These are phyloP conservation scores for Agelastica alni DNA, from an alignment of 2,888 invertebrate species.

Conservation along the genomic window DNA sequence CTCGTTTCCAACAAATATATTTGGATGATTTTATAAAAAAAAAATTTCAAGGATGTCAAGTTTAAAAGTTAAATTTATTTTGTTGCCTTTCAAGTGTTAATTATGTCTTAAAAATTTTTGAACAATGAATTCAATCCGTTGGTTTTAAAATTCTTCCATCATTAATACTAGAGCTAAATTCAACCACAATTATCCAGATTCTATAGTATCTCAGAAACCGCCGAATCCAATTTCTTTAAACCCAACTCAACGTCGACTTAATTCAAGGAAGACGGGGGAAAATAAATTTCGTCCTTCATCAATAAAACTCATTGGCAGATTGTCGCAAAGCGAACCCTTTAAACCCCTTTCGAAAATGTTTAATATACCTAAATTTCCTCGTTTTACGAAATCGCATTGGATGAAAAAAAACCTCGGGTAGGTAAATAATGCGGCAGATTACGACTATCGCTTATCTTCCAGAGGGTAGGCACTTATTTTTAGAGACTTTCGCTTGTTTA, in stretches of 20 bases:
- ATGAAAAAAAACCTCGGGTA: slow-evolving; percentile 28
- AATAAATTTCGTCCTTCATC: slow-evolving; percentile 17
- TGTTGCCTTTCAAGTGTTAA: too few species aligned
- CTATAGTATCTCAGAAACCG: not conserved
- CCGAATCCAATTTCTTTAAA: not conserved
- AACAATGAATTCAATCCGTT: too few species aligned
- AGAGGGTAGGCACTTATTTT: slow-evolving; percentile 31
- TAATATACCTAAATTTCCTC: slow-evolving; percentile 25
- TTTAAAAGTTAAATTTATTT: too few species aligned
- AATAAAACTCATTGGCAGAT: slow-evolving; percentile 20
- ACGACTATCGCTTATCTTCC: slow-evolving; percentile 52
- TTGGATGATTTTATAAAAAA: too few species aligned
- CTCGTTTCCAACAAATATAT: too few species aligned
- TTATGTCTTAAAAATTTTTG: too few species aligned
- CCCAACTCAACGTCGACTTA: slow-evolving; percentile 4
- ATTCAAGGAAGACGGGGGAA: slow-evolving; percentile 4
- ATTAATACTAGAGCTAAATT: too few species aligned
- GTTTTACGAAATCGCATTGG: slow-evolving; percentile 25
- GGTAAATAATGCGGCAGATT: slow-evolving; percentile 53
- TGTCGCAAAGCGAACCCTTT: slow-evolving; percentile 11
- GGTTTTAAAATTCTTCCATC: too few species aligned
- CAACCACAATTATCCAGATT: too few species aligned
- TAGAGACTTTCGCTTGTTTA: slow-evolving; percentile 47
- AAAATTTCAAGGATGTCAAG: too few species aligned
- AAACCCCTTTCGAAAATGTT: slow-evolving; percentile 17